A percentile compares a stretch with the other conserved stretches of the same genome.
These are phyloP conservation scores for Ecliptopera silaceata DNA, from an alignment of 2,888 invertebrate genomes.

Conservation along the genomic window DNA sequence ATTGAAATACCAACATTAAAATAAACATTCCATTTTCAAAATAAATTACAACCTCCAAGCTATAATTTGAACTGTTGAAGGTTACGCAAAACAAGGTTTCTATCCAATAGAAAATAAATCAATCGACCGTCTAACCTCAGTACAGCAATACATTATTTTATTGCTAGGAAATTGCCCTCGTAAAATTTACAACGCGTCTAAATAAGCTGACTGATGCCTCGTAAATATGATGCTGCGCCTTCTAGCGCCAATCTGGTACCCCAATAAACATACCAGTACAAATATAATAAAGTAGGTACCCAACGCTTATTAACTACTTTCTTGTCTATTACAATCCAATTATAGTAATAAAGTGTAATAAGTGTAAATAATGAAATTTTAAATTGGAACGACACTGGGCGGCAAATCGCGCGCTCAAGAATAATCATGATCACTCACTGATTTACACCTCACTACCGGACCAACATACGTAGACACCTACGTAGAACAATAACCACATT, in stretches of 20 bases:
- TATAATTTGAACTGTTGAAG: conserved; percentile 16
- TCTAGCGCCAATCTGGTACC: conserved; percentile 39
- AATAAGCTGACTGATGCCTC: conserved; percentile 46
- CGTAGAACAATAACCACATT: conserved; percentile 9
- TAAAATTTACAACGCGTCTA: conserved; percentile 50
- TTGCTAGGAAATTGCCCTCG: conserved; percentile 47
- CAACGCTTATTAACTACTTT: conserved; percentile 45
- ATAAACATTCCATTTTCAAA: conserved; percentile 1
- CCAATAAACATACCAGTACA: conserved; percentile 31
- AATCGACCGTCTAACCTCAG: conserved; percentile 12
- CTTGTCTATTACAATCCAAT: conserved; percentile 40
- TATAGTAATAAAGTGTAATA: conserved; percentile 48
- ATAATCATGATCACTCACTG: conserved; percentile 58
- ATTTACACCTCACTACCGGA: conserved; percentile 49
- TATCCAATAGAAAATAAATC: conserved; percentile 31
- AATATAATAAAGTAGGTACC: conserved; percentile 42
- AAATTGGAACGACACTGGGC: conserved; percentile 35
- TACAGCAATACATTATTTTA: conserved; percentile 43
- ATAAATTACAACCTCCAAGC: background rate
- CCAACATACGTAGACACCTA: conserved; percentile 44
- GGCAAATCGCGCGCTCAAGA: conserved; percentile 33
- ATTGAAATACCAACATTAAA: background rate
- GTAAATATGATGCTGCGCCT: conserved; percentile 44
- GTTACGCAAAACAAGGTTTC: conserved; percentile 26
- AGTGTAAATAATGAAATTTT: conserved; percentile 41